Conservation (phyloP, 2,888 invertebrate species). For the Platycheirus rosarum region DNA sequence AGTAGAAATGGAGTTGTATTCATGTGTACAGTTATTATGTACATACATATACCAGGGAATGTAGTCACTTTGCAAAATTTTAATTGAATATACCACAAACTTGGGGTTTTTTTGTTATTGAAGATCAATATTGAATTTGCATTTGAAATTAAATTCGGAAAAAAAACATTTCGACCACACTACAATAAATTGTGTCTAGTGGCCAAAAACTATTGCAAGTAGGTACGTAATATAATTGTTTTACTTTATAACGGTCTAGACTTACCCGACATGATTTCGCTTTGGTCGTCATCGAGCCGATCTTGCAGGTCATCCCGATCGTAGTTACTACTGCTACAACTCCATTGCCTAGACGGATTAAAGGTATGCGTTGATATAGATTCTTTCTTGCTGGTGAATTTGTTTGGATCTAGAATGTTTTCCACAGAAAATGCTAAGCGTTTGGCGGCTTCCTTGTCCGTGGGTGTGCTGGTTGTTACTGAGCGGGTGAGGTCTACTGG, state of each 20-base stretch:
- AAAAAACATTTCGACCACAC: neutral
- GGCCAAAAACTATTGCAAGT: slow-evolving; percentile 6
- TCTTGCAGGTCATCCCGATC: slow-evolving; percentile 81
- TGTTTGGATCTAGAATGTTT: slow-evolving; percentile 94
- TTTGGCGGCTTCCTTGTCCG: slow-evolving; percentile 81
- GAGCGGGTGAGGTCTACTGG: slow-evolving; percentile 82
- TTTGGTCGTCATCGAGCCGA: slow-evolving; percentile 81
- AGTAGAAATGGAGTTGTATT: neutral
- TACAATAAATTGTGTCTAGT: too few relatives aligned
- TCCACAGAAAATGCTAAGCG: slow-evolving; percentile 94
- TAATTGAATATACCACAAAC: slow-evolving; percentile 40
- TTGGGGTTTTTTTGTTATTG: slow-evolving; percentile 5
- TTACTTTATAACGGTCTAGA: slow-evolving; percentile 75
- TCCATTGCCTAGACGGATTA: slow-evolving; percentile 82
- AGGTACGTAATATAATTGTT: too few relatives aligned
- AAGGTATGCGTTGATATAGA: slow-evolving; percentile 74
- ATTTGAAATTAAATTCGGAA: slow-evolving; percentile 6
- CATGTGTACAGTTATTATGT: neutral
- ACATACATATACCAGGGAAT: neutral
- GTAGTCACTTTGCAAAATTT: too few relatives aligned
- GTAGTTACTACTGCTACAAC: slow-evolving; percentile 81
- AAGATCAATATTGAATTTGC: slow-evolving; percentile 12
- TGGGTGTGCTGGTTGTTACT: slow-evolving; percentile 79
- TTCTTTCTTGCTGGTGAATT: slow-evolving; percentile 89
- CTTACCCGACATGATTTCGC: slow-evolving; percentile 84